Base-by-base conservation (phyloP, 37 sponge, comb jelly and placozoan genomes). In the Lycopodina hypogea region DNA sequence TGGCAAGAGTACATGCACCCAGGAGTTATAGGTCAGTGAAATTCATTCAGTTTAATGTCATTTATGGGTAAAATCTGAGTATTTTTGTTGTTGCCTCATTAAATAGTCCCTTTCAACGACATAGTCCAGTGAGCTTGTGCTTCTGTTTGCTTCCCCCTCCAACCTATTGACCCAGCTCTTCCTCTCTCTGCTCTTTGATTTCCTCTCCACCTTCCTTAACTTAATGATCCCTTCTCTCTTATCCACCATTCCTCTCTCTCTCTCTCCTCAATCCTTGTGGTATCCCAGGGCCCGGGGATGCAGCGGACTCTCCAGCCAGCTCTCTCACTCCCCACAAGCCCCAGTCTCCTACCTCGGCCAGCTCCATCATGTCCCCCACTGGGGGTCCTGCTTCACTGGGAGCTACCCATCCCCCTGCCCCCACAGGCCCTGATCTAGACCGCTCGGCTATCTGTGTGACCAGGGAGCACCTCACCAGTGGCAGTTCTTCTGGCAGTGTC, bases 281-380 rank as follows among this genome's bases (percentile, higher is more conserved):
- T n/a, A n/a, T n/a, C n/a, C 22, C 36, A 89, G 90, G 90, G 24
- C 76, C 90, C 23, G 90, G 87, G 15, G 90, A 90, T 35, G 1
- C 52, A 15, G 12, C 70, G 38, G 86, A 89, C 18, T 48, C 67
- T 34, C 75, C 82, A 21, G 19, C 59, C 37, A 45, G 32, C 21
- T 24, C 68, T 22, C 21, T 68, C 17, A 70, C 89, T 52, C 48
- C 65, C 12, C 83, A 39, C 48, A 83, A 76, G 48, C 64, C 84
- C 7, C 84, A 78, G 9, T 55, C 63, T 8, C 69, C 60, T 60
- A 79, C 56, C 22, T 67, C 70, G 61, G 35, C 67, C 4, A 11
- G 34, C 4, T 65, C 9, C 48, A 12, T 45, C 48, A 45, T 9
- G 48, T 45, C 48, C 48, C 28, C 58, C 29, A 21, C 78, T 70